These are phyloP conservation scores for Sakesphorus luctuosus DNA, from an alignment of 2,113 vertebrate species.

Conservation along the genomic window DNA sequence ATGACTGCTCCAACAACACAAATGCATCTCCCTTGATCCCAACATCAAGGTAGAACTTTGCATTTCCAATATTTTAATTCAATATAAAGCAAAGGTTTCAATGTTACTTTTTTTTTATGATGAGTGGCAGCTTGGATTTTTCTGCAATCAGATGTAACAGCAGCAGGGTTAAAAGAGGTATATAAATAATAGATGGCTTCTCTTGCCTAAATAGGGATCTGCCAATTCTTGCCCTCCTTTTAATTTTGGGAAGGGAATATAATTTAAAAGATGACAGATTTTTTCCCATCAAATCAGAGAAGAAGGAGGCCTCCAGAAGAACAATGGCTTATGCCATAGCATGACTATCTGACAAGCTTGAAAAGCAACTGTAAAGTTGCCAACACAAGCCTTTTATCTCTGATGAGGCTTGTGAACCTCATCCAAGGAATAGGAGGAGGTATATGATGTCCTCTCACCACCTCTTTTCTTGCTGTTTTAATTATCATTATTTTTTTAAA, in stretches of 20 bases:
- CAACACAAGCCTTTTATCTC: slow-evolving; percentile 63
- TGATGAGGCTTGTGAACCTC: slow-evolving; percentile 57
- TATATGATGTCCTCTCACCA: background rate
- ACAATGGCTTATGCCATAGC: slow-evolving; percentile 53
- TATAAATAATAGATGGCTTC: slow-evolving; percentile 56
- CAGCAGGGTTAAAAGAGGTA: slow-evolving; percentile 31
- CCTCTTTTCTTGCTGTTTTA: slow-evolving; percentile 23
- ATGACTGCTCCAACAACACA: slow-evolving; percentile 63
- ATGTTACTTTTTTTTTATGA: background rate
- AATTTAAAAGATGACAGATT: slow-evolving; percentile 43
- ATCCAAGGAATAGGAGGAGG: slow-evolving; percentile 38
- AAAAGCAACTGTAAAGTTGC: slow-evolving; percentile 49
- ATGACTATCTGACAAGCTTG: slow-evolving; percentile 61
- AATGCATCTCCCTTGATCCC: slow-evolving; percentile 69
- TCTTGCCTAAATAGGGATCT: slow-evolving; percentile 45
- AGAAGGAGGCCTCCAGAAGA: slow-evolving; percentile 38
- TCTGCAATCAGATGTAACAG: slow-evolving; percentile 43
- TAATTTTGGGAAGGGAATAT: slow-evolving; percentile 43
- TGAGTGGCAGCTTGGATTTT: slow-evolving; percentile 36
- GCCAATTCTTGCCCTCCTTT: slow-evolving; percentile 53
- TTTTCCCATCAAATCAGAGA: slow-evolving; percentile 30
- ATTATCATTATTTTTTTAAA: slow-evolving; percentile 51
- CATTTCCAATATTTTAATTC: slow-evolving; percentile 60
- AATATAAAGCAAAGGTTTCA: slow-evolving; percentile 39
- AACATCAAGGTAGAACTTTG: slow-evolving; percentile 75